Evolutionary conservation across 2,888 invertebrate genomes (phyloP).

Genomic region (Coelopa pilipes): DNA sequence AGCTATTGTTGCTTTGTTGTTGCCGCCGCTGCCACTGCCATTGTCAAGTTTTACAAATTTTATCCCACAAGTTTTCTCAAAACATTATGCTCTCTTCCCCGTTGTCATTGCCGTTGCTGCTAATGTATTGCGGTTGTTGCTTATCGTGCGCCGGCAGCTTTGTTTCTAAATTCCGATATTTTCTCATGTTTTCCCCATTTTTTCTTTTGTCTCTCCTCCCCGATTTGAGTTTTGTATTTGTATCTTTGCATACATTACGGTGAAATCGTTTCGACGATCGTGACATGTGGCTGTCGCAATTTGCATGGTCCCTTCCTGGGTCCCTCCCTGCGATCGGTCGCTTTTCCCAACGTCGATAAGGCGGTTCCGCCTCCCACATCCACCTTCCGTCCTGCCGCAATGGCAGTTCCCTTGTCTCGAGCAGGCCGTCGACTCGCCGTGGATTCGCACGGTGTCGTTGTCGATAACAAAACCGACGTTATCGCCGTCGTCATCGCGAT

Average conservation of each 20-base stretch:
- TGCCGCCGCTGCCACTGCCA: slow-evolving; percentile 1
- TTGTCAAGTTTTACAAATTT: slow-evolving; percentile 16
- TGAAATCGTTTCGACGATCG: neutral
- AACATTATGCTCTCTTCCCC: neutral
- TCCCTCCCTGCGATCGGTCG: neutral
- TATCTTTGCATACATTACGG: neutral
- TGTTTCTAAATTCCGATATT: neutral
- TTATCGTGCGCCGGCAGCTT: neutral
- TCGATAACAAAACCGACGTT: no score
- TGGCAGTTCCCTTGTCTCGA: no score
- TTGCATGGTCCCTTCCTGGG: neutral
- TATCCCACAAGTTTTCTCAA: slow-evolving; percentile 12
- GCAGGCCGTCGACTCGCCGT: no score
- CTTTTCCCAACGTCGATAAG: neutral
- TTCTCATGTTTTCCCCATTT: neutral
- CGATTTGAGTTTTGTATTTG: no score
- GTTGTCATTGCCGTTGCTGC: no score
- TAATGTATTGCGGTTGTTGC: no score
- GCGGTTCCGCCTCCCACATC: neutral
- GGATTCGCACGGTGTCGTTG: no score
- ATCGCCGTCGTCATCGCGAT: no score
- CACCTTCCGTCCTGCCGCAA: no score
- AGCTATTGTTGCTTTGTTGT: neutral
- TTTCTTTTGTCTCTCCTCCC: neutral
- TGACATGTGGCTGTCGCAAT: slow-evolving; percentile 7